Percentiles rank a stretch among this genome's conserved stretches.
phyloP scores from a whole-genome alignment of 2,113 vertebrate species.

The Callorhinus ursinus region DNA sequence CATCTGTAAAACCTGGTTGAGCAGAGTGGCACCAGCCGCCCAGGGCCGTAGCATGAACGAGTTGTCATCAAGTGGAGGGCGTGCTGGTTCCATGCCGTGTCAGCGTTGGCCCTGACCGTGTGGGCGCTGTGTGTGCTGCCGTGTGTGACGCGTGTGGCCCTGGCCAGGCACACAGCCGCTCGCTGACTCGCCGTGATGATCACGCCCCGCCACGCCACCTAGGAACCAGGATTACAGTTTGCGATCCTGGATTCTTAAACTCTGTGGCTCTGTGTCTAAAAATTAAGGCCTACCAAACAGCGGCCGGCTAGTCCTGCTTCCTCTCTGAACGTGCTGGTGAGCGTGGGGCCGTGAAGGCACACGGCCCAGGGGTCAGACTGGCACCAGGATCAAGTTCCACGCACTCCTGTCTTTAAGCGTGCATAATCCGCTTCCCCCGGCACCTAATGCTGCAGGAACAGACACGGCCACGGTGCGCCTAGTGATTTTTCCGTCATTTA shows the following conservation, averaged over 20 bases:
- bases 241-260: not conserved
- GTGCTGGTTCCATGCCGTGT: fast-evolving
- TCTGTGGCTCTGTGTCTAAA: not conserved
- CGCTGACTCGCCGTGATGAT: fast-evolving
- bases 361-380: fast-evolving
- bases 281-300: fast-evolving
- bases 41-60: fast-evolving
- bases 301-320: fast-evolving
- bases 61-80: too few species aligned
- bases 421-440: not conserved
- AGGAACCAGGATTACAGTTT: not conserved
- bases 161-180: not conserved
- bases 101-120: fast-evolving
- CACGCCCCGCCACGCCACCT: fast-evolving
- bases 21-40: fast-evolving
- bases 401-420: not conserved
- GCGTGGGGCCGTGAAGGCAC: not conserved
- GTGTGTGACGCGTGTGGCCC: fast-evolving
- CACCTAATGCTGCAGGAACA: not conserved
- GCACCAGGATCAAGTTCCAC: fast-evolving
- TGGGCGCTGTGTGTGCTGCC: not conserved
- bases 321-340: fast-evolving
- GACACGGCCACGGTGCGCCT: fast-evolving
- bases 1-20: not conserved
- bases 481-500: not conserved